These are phyloP conservation scores for Drosophila nannoptera DNA, from an alignment of 1,140 invertebrate genomes.

Conservation along the genomic window DNA sequence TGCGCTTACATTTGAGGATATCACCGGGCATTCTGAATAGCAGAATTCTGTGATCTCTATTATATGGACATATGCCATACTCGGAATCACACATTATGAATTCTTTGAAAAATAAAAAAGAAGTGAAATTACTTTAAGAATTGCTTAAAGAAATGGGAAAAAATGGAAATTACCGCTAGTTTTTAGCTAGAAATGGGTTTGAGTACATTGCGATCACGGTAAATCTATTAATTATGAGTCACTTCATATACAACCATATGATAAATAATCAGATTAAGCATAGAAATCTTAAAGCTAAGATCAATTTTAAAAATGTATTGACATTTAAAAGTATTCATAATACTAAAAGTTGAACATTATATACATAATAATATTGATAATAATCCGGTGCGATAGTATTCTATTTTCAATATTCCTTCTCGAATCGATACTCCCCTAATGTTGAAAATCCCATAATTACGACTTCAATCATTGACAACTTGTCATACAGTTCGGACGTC, in stretches of 20 bases:
- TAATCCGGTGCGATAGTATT: constrained; percentile 12
- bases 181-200: constrained; percentile 18
- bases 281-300: no score
- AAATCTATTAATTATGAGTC: no score
- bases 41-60: constrained; percentile 55
- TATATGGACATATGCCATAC: constrained; percentile 57
- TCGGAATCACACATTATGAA: constrained; percentile 52
- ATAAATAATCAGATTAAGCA: no score
- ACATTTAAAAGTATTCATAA: no score
- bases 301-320: no score
- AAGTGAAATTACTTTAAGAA: not conserved
- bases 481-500: constrained; percentile 61
- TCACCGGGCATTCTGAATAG: constrained; percentile 60
- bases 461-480: constrained; percentile 43
- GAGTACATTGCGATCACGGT: not conserved
- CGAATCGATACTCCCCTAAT: constrained; percentile 39
- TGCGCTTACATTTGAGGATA: constrained; percentile 61
- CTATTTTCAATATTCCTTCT: not conserved
- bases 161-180: constrained; percentile 53
- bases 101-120: not conserved
- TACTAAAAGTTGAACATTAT: no score
- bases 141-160: not conserved
- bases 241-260: no score
- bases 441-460: constrained; percentile 29
- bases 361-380: no score